These are phyloP conservation scores for Plutella xylostella DNA, from an alignment of 2,888 invertebrate genomes.

Conservation along the genomic window DNA sequence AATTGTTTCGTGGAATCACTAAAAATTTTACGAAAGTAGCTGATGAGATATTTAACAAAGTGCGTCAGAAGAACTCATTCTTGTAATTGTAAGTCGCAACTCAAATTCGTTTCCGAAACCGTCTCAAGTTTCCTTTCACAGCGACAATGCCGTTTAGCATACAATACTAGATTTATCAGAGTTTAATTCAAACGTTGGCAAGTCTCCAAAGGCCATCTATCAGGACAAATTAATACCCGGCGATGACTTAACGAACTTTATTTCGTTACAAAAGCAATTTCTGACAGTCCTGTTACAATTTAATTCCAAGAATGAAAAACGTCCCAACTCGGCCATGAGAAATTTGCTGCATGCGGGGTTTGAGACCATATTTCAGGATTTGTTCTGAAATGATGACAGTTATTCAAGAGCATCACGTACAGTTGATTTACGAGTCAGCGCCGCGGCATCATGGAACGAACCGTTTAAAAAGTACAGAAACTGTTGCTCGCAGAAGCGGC, in stretches of 20 bases:
- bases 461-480: not conserved
- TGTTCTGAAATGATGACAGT: not conserved
- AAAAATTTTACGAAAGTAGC: no score
- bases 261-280: not conserved
- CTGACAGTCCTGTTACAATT: slow-evolving; percentile 1
- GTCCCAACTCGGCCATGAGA: not conserved
- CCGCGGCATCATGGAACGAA: not conserved
- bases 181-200: slow-evolving; percentile 11
- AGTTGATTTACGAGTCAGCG: not conserved
- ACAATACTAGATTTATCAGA: slow-evolving; percentile 13
- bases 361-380: slow-evolving; percentile 4
- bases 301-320: slow-evolving; percentile 1
- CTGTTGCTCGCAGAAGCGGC: not conserved
- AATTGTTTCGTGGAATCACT: no score
- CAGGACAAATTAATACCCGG: slow-evolving; percentile 6
- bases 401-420: not conserved
- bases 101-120: no score
- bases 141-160: slow-evolving; percentile 6
- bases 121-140: no score
- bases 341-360: not conserved
- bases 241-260: slow-evolving; percentile 4
- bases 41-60: no score
- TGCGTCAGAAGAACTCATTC: no score
- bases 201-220: slow-evolving; percentile 1
- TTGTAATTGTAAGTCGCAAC: no score